A percentile compares a stretch with the other conserved stretches of the same genome.
Conservation (phyloP, 2,888 invertebrate genomes). For the Abscondita cerata region DNA sequence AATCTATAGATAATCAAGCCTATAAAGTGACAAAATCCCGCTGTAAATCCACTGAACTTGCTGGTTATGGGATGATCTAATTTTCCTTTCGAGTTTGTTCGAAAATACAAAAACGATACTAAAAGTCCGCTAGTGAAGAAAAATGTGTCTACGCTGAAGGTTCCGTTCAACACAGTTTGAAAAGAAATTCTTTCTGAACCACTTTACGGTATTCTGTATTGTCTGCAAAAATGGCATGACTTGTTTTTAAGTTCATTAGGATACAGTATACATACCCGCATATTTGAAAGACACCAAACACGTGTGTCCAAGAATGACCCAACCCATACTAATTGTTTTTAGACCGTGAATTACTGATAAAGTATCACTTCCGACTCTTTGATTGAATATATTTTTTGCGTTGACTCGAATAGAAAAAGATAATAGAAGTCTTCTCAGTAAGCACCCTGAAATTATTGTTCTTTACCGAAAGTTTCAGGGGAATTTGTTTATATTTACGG, state of each 20-base stretch:
- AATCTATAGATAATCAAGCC: conserved; percentile 80
- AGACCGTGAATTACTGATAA: conserved; percentile 74
- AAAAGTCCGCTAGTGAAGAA: conserved; percentile 82
- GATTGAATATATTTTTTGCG: conserved; percentile 80
- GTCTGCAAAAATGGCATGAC: conserved; percentile 56
- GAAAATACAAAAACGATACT: conserved; percentile 85
- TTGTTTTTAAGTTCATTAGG: not conserved
- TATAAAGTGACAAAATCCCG: conserved; percentile 74
- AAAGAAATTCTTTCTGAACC: conserved; percentile 80
- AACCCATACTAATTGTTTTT: conserved; percentile 69
- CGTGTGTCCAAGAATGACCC: conserved; percentile 75
- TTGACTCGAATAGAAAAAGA: conserved; percentile 83
- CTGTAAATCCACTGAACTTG: conserved; percentile 67
- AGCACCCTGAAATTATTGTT: conserved; percentile 59
- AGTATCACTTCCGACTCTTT: conserved; percentile 80
- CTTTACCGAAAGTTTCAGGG: not conserved
- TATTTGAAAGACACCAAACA: conserved; percentile 85
- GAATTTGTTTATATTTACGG: not conserved
- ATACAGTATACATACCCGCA: conserved; percentile 60
- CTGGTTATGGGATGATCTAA: conserved; percentile 69
- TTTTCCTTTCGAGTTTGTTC: conserved; percentile 77
- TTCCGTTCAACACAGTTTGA: conserved; percentile 80
- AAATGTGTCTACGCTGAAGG: conserved; percentile 83
- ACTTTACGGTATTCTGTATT: conserved; percentile 77
- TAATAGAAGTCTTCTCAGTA: conserved; percentile 72